Conservation (phyloP, 2,113 vertebrate genomes). For the Ciconia boyciana region DNA sequence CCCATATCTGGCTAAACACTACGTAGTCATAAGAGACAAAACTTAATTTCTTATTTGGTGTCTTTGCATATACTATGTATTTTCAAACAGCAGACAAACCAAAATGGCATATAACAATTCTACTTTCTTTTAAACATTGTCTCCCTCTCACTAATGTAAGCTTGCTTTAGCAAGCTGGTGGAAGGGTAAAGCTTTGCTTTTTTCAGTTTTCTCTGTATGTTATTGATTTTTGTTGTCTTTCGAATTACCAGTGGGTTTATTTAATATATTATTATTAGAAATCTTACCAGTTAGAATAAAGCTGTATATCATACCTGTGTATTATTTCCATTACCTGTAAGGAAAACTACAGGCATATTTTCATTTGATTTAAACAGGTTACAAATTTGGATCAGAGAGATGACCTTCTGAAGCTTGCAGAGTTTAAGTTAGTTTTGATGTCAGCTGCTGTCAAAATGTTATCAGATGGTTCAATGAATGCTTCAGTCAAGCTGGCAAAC, state of each 20-base stretch:
- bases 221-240: background rate
- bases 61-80: background rate
- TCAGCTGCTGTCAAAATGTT: slow-evolving; percentile 86
- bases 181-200: background rate
- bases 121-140: background rate
- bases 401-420: slow-evolving; percentile 84
- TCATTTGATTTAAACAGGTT: slow-evolving; percentile 49
- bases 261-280: background rate
- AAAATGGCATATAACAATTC: background rate
- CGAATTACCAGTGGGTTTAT: background rate
- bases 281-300: background rate
- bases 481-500: slow-evolving; percentile 82
- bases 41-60: background rate
- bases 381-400: slow-evolving; percentile 76
- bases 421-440: slow-evolving; percentile 90
- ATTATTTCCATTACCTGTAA: background rate
- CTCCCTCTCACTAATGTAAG: background rate
- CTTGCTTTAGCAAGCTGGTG: background rate
- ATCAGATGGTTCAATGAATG: slow-evolving; percentile 87
- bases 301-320: background rate
- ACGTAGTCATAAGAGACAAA: background rate
- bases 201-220: background rate
- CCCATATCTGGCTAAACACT: background rate
- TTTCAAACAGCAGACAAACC: background rate
- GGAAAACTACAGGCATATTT: background rate